Evolutionary conservation across 2,113 vertebrate genomes (phyloP).

Genomic region (Australoheros scitulus): DNA sequence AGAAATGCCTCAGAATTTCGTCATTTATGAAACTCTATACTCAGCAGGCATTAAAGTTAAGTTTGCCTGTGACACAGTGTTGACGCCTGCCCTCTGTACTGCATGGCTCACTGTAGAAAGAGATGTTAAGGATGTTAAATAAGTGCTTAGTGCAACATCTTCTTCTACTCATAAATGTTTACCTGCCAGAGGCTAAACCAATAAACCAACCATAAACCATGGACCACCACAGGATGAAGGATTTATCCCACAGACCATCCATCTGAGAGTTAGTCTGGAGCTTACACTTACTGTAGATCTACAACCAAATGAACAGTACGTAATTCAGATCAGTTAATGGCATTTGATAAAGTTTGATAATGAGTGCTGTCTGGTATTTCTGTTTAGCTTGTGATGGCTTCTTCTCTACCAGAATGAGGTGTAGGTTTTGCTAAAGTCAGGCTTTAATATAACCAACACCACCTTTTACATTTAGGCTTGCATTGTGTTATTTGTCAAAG

Average conservation of each 20-base stretch:
- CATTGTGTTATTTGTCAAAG: not conserved
- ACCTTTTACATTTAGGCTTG: not conserved
- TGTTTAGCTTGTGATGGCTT: conserved; percentile 41
- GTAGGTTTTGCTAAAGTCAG: conserved; percentile 26
- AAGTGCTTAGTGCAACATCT: conserved; percentile 5
- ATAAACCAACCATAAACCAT: not conserved
- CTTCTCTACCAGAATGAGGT: conserved; percentile 25
- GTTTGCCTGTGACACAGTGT: not conserved
- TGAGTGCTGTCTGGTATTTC: conserved; percentile 13
- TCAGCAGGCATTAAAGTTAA: not conserved
- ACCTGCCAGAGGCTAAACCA: conserved; percentile 6
- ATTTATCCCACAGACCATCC: not conserved
- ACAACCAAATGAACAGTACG: not conserved
- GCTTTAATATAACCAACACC: not conserved
- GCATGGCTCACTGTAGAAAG: conserved; percentile 1
- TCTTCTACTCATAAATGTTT: conserved; percentile 19
- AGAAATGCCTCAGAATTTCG: not conserved
- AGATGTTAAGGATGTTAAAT: conserved; percentile 32
- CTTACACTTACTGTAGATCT: not conserved
- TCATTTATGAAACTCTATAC: not conserved
- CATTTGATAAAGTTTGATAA: not conserved
- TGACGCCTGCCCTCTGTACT: not conserved
- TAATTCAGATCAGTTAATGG: not conserved
- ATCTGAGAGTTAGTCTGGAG: not conserved
- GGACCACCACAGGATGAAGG: not conserved